Percentiles rank a stretch among this genome's conserved stretches.
Evolutionary conservation across 2,113 vertebrate species (phyloP).

Genomic region (Diphyllodes magnificus): DNA sequence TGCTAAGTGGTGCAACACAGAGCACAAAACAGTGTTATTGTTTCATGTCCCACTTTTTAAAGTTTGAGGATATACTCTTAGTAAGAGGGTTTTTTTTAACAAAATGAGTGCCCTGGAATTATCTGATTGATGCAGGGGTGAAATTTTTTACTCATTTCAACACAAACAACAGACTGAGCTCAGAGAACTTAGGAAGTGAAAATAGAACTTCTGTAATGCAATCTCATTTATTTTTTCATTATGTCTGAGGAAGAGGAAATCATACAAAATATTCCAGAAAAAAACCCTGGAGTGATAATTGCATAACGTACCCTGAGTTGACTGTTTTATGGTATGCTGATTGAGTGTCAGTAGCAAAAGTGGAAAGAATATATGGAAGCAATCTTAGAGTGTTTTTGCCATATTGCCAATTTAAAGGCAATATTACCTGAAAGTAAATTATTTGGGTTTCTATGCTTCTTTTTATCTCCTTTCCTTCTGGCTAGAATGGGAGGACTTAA

Average conservation of each 20-base stretch:
- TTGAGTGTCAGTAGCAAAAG: background rate
- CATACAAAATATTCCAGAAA: background rate
- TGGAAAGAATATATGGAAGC: background rate
- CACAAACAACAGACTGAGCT: background rate
- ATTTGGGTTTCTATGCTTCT: background rate
- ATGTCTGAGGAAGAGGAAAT: background rate
- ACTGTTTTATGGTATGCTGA: background rate
- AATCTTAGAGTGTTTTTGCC: background rate
- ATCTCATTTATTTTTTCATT: background rate
- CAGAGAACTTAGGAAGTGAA: background rate
- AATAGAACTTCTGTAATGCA: background rate
- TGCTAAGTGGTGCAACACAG: background rate
- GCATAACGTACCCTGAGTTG: background rate
- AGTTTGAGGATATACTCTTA: background rate
- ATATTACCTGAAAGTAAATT: background rate
- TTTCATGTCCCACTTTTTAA: background rate
- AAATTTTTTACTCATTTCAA: background rate
- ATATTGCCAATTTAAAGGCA: background rate
- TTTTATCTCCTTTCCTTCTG: background rate
- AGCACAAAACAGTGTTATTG: background rate
- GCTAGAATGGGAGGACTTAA: background rate
- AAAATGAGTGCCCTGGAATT: background rate
- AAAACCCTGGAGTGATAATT: background rate
- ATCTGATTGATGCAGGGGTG: background rate
- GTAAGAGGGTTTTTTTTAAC: background rate